Percentiles rank a stretch among this genome's conserved stretches.
Conservation (phyloP, 2,888 invertebrate genomes). For the Watsonalla binaria region DNA sequence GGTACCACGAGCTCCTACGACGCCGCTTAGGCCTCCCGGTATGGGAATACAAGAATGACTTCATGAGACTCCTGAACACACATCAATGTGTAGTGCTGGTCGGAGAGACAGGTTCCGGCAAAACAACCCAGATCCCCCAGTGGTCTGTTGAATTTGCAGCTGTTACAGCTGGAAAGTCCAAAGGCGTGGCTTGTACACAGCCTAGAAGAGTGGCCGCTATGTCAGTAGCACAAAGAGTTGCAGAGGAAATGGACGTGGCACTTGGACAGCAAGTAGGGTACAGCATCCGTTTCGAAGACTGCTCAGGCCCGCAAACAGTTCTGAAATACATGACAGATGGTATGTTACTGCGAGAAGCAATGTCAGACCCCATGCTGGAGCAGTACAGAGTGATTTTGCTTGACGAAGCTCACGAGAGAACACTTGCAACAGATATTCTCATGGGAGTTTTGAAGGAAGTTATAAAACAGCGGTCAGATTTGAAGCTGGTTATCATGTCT, state of each 20-base stretch:
- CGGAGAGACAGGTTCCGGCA: constrained; percentile 99
- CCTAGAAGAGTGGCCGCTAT: constrained; percentile 99
- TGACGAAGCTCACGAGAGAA: constrained; percentile 99
- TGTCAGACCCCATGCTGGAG: constrained; percentile 99
- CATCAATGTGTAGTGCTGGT: constrained; percentile 98
- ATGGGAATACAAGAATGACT: constrained; percentile 98
- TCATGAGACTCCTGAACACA: constrained; percentile 94
- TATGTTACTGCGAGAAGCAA: constrained; percentile 99
- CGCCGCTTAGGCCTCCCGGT: constrained; percentile 96
- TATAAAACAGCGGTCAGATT: constrained; percentile 92
- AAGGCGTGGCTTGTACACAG: constrained; percentile 95
- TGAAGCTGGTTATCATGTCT: constrained; percentile 99
- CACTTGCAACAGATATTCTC: constrained; percentile 97
- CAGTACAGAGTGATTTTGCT: constrained; percentile 96
- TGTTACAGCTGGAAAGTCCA: constrained; percentile 52
- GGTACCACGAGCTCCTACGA: constrained; percentile 92
- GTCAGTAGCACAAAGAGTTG: constrained; percentile 99
- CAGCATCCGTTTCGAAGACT: constrained; percentile 98
- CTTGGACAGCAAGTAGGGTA: constrained; percentile 81
- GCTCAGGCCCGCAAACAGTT: constrained; percentile 95
- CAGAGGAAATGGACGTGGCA: constrained; percentile 99
- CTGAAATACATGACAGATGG: constrained; percentile 99
- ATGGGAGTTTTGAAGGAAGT: constrained; percentile 99
- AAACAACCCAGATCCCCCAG: constrained; percentile 99
- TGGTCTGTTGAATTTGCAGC: constrained; percentile 71